A percentile compares a stretch with the other conserved stretches of the same genome.
These are phyloP conservation scores for Drosophila monieri DNA, from an alignment of 2,888 invertebrate genomes.

Conservation along the genomic window DNA sequence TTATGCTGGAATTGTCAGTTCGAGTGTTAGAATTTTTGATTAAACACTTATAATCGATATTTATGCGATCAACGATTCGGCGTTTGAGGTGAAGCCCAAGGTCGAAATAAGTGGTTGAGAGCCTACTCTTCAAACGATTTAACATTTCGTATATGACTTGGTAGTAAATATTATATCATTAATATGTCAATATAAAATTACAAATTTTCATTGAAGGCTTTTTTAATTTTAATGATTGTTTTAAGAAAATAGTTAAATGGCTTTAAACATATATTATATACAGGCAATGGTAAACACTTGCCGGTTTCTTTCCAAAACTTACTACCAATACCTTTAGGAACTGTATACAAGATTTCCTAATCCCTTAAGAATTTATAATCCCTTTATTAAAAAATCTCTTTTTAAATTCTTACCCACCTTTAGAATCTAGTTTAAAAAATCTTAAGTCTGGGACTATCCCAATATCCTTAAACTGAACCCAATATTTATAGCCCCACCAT, in stretches of 20 bases:
- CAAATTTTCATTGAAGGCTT: no score
- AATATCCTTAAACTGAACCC: conserved; percentile 27
- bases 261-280: no score
- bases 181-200: no score
- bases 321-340: not conserved
- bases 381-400: no score
- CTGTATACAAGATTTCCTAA: no score
- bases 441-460: conserved; percentile 1
- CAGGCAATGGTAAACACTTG: no score
- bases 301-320: not conserved
- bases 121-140: conserved; percentile 16
- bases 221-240: no score
- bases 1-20: conserved; percentile 55
- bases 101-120: conserved; percentile 33
- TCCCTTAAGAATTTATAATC: no score
- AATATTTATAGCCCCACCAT: conserved; percentile 29
- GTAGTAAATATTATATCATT: conserved; percentile 8
- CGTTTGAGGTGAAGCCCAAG: conserved; percentile 61
- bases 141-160: not conserved
- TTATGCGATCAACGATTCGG: conserved; percentile 67
- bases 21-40: conserved; percentile 70
- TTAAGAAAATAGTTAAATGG: no score
- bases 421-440: no score
- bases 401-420: no score
- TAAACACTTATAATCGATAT: conserved; percentile 74